These are phyloP conservation scores for Lepus oiostolus DNA, from an alignment of 2,797 vertebrate genomes.

Conservation along the genomic window DNA sequence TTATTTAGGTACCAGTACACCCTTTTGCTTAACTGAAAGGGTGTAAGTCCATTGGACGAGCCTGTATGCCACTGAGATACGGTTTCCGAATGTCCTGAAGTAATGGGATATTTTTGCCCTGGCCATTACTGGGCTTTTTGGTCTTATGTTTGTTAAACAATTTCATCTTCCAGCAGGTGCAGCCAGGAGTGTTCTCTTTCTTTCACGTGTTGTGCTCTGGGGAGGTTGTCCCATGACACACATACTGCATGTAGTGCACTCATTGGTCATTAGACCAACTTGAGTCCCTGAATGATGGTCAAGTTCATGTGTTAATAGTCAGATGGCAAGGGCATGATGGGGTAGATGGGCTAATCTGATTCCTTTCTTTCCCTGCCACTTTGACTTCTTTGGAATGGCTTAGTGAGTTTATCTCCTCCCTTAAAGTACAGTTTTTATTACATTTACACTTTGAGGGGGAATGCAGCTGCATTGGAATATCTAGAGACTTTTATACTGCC, in stretches of 20 bases:
- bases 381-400: not conserved
- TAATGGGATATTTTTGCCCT: not conserved
- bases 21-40: not conserved
- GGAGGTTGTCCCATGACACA: not conserved
- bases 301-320: not conserved
- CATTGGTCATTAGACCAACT: not conserved
- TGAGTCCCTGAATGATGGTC: no score
- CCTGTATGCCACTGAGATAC: not conserved
- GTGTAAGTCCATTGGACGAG: not conserved
- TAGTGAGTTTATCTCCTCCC: not conserved
- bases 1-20: not conserved
- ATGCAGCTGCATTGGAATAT: not conserved
- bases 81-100: not conserved
- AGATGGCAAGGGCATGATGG: no score
- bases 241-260: not conserved
- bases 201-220: not conserved
- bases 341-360: not conserved
- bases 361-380: not conserved
- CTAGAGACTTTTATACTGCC: not conserved
- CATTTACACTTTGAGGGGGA: not conserved
- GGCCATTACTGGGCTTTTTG: not conserved
- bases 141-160: not conserved
- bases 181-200: not conserved
- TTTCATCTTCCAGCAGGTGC: not conserved
- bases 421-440: conserved; percentile 11